Percentiles rank a stretch among this genome's conserved stretches.
phyloP scores from a whole-genome alignment of 1,140 invertebrate species.

The Panulirus ornatus region DNA sequence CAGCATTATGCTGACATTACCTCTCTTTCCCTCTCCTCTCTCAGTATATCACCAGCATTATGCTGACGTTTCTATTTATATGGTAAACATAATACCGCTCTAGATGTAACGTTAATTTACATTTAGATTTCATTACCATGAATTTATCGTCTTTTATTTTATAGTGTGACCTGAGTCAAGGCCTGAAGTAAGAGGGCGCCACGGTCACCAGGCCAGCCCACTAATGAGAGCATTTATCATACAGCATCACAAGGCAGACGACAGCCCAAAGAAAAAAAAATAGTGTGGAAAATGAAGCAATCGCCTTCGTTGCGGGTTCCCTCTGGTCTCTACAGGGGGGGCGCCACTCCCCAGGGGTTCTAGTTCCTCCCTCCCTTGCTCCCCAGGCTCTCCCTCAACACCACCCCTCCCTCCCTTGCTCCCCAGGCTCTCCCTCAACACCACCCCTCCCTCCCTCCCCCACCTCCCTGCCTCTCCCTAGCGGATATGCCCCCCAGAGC shows the following conservation, averaged over 20 bases:
- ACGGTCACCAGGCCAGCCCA: too few species aligned
- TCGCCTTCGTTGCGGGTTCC: not conserved
- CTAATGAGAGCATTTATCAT: too few species aligned
- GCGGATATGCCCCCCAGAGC: slow-evolving; percentile 50
- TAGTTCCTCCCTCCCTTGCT: not conserved
- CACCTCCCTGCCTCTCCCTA: not conserved
- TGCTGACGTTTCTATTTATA: too few species aligned
- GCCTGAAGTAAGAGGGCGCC: too few species aligned
- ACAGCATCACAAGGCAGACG: too few species aligned
- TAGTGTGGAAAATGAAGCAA: slow-evolving; percentile 15
- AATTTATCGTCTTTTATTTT: too few species aligned
- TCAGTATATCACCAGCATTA: too few species aligned
- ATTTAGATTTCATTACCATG: too few species aligned
- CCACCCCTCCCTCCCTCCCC: not conserved
- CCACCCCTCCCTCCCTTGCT: not conserved
- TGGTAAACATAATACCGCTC: too few species aligned
- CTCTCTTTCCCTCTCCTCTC: not conserved
- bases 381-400: not conserved
- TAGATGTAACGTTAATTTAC: too few species aligned
- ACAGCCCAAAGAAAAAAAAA: not conserved
- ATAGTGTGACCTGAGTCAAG: too few species aligned
- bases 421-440: not conserved
- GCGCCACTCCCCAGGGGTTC: not conserved
- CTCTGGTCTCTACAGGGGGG: slow-evolving; percentile 16
- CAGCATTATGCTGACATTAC: not conserved